phyloP scores from a whole-genome alignment of 2,888 invertebrate species.

The Frankliniella intonsa region DNA sequence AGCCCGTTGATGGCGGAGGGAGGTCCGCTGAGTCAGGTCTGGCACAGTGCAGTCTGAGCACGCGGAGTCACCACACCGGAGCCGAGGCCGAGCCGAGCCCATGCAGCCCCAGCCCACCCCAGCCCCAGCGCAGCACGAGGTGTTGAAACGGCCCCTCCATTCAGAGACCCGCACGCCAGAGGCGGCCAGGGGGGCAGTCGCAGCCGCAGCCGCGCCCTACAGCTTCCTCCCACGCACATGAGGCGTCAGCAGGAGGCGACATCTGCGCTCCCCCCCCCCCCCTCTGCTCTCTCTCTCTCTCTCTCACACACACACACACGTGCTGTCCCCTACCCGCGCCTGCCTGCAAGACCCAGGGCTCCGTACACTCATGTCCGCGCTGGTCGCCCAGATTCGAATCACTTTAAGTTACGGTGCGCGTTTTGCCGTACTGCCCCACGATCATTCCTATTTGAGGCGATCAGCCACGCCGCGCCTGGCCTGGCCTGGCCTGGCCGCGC shows the following conservation, averaged over 20 bases:
- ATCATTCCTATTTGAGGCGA: constrained; percentile 20
- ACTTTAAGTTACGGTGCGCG: background rate
- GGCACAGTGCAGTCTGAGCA: too few species aligned
- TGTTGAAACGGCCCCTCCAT: background rate
- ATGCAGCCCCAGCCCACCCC: too few species aligned
- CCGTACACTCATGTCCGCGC: background rate
- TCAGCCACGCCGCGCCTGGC: background rate
- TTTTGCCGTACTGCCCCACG: background rate
- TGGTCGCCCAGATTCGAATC: background rate
- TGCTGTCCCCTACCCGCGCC: background rate
- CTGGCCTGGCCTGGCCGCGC: background rate
- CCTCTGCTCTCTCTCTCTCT: background rate
- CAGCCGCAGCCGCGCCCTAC: too few species aligned
- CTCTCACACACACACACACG: background rate
- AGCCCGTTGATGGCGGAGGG: too few species aligned
- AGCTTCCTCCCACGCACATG: too few species aligned
- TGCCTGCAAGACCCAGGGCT: background rate
- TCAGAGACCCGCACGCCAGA: background rate
- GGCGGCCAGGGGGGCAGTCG: too few species aligned
- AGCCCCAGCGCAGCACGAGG: background rate
- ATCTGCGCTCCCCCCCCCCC: too few species aligned
- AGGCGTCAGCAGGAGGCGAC: too few species aligned
- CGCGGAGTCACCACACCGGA: too few species aligned
- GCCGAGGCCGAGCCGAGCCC: too few species aligned
- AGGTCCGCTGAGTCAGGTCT: too few species aligned